These are phyloP conservation scores for Neotragus pygmaeus DNA, from an alignment of 2,113 vertebrate species.

Conservation along the genomic window DNA sequence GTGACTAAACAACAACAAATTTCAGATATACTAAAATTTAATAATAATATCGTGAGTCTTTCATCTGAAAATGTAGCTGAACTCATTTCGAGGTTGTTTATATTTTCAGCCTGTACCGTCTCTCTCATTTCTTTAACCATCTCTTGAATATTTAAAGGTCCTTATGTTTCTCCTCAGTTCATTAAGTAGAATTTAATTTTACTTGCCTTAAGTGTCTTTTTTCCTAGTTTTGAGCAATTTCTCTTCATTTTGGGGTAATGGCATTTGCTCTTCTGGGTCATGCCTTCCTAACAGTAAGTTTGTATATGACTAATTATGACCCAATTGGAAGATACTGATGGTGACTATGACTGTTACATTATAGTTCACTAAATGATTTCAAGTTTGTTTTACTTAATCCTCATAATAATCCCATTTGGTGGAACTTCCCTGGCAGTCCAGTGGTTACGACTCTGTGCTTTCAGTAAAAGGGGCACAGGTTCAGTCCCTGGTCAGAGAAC, in stretches of 20 bases:
- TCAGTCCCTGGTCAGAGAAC: background rate
- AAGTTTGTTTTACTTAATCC: background rate
- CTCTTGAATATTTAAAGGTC: background rate
- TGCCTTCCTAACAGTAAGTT: background rate
- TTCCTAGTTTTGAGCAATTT: constrained; percentile 7
- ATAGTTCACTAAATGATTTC: constrained; percentile 5
- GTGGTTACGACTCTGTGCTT: background rate
- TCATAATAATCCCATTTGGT: background rate
- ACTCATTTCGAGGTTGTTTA: background rate
- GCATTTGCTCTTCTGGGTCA: background rate
- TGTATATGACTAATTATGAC: background rate
- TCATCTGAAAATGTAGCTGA: background rate
- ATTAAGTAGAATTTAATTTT: constrained; percentile 20
- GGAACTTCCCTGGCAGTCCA: background rate
- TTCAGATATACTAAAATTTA: background rate
- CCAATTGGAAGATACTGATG: background rate
- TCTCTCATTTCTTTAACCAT: background rate
- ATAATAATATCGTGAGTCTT: background rate
- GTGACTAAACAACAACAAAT: background rate
- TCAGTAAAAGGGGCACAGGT: background rate
- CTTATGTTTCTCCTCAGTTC: background rate
- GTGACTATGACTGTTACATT: background rate
- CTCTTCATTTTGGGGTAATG: background rate
- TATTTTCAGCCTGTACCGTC: background rate
- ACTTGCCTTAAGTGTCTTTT: background rate